Percentiles rank a stretch among this genome's conserved stretches.
Conservation (phyloP, 1,140 invertebrate species). For the Aphaenogaster floridana region DNA sequence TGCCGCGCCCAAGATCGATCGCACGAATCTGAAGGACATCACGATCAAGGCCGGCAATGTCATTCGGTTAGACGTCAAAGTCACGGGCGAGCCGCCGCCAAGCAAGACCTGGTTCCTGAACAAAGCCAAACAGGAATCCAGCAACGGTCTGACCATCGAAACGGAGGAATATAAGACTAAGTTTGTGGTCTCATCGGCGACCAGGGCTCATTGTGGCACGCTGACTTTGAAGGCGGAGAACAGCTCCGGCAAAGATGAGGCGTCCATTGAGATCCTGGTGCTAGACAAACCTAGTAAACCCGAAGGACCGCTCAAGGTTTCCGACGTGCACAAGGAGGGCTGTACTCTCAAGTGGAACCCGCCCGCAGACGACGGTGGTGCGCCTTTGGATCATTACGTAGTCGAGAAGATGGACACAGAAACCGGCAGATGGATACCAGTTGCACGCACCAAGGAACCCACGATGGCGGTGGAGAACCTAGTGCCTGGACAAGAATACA, state of each 20-base stretch:
- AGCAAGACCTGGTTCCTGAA: slow-evolving; percentile 95
- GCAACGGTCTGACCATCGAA: slow-evolving; percentile 93
- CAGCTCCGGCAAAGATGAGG: slow-evolving; percentile 96
- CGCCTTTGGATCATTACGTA: slow-evolving; percentile 96
- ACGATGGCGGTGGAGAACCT: slow-evolving; percentile 94
- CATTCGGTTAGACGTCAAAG: slow-evolving; percentile 95
- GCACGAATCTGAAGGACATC: slow-evolving; percentile 94
- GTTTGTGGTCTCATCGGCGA: slow-evolving; percentile 91
- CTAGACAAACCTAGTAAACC: slow-evolving; percentile 96
- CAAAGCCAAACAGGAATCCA: slow-evolving; percentile 89
- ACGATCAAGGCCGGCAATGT: slow-evolving; percentile 95
- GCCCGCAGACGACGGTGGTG: slow-evolving; percentile 96
- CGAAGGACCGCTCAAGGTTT: slow-evolving; percentile 96
- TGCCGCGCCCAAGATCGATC: slow-evolving; percentile 96
- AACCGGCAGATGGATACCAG: slow-evolving; percentile 94
- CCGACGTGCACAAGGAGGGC: slow-evolving; percentile 97
- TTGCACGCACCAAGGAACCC: slow-evolving; percentile 92
- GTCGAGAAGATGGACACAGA: slow-evolving; percentile 97
- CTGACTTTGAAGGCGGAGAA: slow-evolving; percentile 97
- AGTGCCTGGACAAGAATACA: slow-evolving; percentile 97
- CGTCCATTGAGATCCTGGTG: slow-evolving; percentile 95
- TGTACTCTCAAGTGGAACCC: slow-evolving; percentile 98
- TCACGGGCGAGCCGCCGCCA: slow-evolving; percentile 96
- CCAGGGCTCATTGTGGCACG: slow-evolving; percentile 94
- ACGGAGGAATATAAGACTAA: slow-evolving; percentile 95